These are phyloP conservation scores for Pseudomyrmex gracilis DNA, from an alignment of 1,140 invertebrate species.

Conservation along the genomic window DNA sequence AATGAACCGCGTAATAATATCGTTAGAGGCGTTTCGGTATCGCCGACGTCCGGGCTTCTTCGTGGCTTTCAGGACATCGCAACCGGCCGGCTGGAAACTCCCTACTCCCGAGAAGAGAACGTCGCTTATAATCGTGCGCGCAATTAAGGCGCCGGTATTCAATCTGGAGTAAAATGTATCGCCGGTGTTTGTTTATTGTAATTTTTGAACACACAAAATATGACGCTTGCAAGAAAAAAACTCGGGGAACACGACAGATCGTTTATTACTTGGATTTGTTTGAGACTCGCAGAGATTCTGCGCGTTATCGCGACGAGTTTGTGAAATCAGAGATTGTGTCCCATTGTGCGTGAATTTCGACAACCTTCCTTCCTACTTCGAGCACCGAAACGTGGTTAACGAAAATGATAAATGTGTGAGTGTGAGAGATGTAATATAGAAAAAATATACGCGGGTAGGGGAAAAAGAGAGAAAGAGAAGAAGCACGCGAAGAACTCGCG, in stretches of 20 bases:
- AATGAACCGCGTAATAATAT: constrained; percentile 84
- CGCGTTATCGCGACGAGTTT: not conserved
- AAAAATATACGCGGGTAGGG: not conserved
- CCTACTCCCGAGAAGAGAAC: not conserved
- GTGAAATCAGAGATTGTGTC: not conserved
- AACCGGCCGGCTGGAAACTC: not conserved
- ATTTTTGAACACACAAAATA: not conserved
- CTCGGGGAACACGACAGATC: not conserved
- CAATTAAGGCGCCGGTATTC: constrained; percentile 26
- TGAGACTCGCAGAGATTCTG: not conserved
- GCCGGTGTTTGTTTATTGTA: not conserved
- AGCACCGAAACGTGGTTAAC: not conserved
- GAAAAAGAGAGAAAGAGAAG: not conserved
- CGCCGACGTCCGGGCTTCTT: constrained; percentile 58
- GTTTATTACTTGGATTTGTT: not conserved
- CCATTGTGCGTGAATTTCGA: not conserved
- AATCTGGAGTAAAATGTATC: not conserved
- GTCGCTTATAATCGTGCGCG: constrained; percentile 22
- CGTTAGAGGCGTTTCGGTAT: constrained; percentile 80
- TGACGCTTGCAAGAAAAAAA: not conserved
- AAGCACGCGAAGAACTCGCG: not conserved
- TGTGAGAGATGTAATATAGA: constrained; percentile 19
- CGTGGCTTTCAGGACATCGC: constrained; percentile 22
- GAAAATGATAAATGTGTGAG: not conserved
- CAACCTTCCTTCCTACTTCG: not conserved